A percentile compares a stretch with the other conserved stretches of the same genome.
phyloP scores from a whole-genome alignment of 1,140 invertebrate species.

The Triops cancriformis region DNA sequence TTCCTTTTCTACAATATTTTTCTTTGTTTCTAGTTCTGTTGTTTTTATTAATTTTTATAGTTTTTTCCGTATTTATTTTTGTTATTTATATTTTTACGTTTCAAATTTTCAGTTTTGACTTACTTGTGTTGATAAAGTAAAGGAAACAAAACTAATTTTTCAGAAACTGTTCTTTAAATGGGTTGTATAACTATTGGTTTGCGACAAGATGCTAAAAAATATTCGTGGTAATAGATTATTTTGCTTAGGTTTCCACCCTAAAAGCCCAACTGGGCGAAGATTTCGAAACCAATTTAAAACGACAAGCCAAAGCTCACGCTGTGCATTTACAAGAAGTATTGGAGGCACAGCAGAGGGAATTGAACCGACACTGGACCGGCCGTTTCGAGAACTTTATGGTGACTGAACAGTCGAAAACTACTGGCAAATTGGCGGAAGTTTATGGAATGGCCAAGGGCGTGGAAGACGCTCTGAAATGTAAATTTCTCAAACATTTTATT shows the following conservation, averaged over 20 bases:
- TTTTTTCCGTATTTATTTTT: too few relatives aligned
- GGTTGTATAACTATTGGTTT: too few relatives aligned
- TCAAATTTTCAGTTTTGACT: background rate
- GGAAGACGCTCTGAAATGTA: slow-evolving; percentile 75
- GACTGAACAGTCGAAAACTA: slow-evolving; percentile 58
- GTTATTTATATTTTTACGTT: background rate
- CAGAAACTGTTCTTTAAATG: too few relatives aligned
- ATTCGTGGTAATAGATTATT: background rate
- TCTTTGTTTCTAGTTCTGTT: background rate
- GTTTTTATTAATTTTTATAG: too few relatives aligned
- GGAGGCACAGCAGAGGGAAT: slow-evolving; percentile 57
- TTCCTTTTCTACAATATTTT: background rate
- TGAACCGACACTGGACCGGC: slow-evolving; percentile 52
- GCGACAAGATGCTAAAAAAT: too few relatives aligned
- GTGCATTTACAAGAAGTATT: slow-evolving; percentile 72
- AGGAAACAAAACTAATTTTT: too few relatives aligned
- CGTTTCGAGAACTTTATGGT: slow-evolving; percentile 57
- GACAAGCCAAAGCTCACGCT: slow-evolving; percentile 69
- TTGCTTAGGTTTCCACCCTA: slow-evolving; percentile 9
- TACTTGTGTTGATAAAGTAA: background rate
- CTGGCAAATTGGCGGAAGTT: slow-evolving; percentile 67
- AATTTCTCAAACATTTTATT: slow-evolving; percentile 35
- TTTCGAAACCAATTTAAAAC: slow-evolving; percentile 44
- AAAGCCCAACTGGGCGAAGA: slow-evolving; percentile 22
- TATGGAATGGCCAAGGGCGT: slow-evolving; percentile 77